phyloP scores from a whole-genome alignment of 30 jellyfish, hydroid and myxozoan genomes.

The Catostylus mosaicus region DNA sequence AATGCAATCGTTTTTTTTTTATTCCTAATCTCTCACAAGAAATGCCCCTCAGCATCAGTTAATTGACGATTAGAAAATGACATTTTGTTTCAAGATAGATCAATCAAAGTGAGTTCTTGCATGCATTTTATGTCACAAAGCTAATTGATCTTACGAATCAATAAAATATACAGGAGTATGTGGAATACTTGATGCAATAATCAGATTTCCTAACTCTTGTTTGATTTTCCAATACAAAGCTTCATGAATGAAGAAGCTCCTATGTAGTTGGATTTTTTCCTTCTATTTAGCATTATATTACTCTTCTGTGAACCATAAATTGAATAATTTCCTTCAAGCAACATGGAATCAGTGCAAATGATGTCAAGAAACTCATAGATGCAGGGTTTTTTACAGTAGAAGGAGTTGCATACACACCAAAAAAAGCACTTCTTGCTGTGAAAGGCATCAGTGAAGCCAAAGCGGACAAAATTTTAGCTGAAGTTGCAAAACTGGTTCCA shows the following conservation, averaged over 20 bases:
- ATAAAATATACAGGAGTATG: no score
- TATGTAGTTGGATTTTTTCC: background rate
- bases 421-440: conserved; percentile 86
- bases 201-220: background rate
- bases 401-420: conserved; percentile 97
- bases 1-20: no score
- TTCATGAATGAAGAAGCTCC: background rate
- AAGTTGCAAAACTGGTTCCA: conserved; percentile 92
- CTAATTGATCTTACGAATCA: background rate
- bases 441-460: conserved; percentile 99
- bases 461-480: conserved; percentile 96
- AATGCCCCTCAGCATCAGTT: no score
- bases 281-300: background rate
- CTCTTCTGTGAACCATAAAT: background rate
- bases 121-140: no score
- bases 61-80: no score
- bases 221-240: background rate
- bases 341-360: conserved; percentile 96
- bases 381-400: conserved; percentile 99
- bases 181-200: background rate
- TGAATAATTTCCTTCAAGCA: conserved; percentile 30
- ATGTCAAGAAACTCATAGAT: conserved; percentile 91
- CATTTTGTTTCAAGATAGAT: no score
- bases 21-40: no score
- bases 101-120: no score